Conservation (phyloP, 2,888 invertebrate species). For the Nesidiocoris tenuis region DNA sequence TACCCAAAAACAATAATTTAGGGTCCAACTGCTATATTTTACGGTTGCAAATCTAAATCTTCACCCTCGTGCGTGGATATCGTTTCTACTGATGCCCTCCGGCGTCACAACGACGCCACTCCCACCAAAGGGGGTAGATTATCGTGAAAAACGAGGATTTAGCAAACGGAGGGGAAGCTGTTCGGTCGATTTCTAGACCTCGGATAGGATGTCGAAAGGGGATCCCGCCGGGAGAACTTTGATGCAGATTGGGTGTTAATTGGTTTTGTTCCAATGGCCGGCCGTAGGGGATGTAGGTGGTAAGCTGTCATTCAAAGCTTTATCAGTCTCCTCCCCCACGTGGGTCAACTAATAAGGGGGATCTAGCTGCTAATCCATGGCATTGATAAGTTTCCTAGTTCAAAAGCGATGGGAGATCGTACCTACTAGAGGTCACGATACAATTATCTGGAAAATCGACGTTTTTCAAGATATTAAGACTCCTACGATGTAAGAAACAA, state of each 20-base stretch:
- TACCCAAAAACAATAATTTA: too few species aligned
- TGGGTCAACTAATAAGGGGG: background rate
- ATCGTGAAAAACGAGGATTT: background rate
- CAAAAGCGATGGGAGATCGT: background rate
- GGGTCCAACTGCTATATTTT: too few species aligned
- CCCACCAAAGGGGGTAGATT: background rate
- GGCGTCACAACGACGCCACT: background rate
- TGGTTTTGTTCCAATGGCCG: background rate
- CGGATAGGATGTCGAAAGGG: background rate
- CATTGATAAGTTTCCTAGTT: background rate
- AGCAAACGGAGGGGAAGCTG: background rate
- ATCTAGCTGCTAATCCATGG: background rate
- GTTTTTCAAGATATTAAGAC: too few species aligned
- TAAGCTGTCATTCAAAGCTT: background rate
- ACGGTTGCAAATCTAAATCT: too few species aligned
- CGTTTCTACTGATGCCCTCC: too few species aligned
- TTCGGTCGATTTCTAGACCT: background rate
- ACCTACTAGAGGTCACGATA: slow-evolving; percentile 1
- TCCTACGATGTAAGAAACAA: too few species aligned
- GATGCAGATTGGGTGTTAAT: background rate
- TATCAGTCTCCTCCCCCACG: background rate
- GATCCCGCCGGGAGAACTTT: background rate
- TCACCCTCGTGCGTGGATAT: too few species aligned
- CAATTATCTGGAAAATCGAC: background rate
- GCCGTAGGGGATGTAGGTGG: background rate